These are phyloP conservation scores for Drosophila lini DNA, from an alignment of 1,140 invertebrate genomes.

Conservation along the genomic window DNA sequence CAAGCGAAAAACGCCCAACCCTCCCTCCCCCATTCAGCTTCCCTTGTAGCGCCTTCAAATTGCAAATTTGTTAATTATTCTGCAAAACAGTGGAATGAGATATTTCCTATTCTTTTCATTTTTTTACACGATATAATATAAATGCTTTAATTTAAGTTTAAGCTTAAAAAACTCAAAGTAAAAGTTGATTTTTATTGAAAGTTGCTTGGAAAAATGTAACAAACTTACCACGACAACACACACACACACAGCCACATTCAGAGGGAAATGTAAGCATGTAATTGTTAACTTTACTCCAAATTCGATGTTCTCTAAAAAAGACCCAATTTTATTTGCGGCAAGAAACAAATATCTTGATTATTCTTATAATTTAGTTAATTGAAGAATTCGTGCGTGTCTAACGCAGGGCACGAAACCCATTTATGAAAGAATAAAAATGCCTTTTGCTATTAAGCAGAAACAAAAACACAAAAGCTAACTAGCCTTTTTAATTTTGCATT, in stretches of 20 bases:
- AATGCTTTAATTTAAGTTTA: constrained; percentile 65
- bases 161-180: constrained; percentile 40
- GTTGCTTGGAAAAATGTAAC: constrained; percentile 33
- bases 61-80: constrained; percentile 39
- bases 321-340: constrained; percentile 33
- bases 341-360: constrained; percentile 31
- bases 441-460: constrained; percentile 68
- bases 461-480: constrained; percentile 31
- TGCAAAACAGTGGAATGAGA: constrained; percentile 17
- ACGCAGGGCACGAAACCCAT: constrained; percentile 24
- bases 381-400: constrained; percentile 37
- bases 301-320: constrained; percentile 24
- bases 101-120: constrained; percentile 44
- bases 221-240: constrained; percentile 6
- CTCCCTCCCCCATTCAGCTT: constrained; percentile 31
- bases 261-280: constrained; percentile 19
- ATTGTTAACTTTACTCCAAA: constrained; percentile 50
- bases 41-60: constrained; percentile 60
- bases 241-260: background rate
- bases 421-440: constrained; percentile 70
- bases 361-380: constrained; percentile 69
- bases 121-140: constrained; percentile 44
- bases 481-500: constrained; percentile 15
- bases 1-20: constrained; percentile 30
- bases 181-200: constrained; percentile 43